Percentiles rank a stretch among this genome's conserved stretches.
These are phyloP conservation scores for Fabriciana adippe DNA, from an alignment of 2,888 invertebrate genomes.

Conservation along the genomic window DNA sequence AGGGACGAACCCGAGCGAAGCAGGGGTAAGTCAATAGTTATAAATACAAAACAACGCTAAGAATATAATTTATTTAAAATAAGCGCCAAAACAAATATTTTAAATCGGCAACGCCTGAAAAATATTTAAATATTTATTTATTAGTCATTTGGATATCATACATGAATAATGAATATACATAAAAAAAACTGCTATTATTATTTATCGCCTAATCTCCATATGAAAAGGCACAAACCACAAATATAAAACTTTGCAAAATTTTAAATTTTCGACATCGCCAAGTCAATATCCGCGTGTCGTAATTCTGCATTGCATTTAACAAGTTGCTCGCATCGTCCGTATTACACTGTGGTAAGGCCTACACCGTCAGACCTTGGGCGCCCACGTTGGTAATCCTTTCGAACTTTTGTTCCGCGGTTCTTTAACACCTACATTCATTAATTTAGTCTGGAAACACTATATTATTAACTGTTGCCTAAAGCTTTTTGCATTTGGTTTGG, in stretches of 20 bases:
- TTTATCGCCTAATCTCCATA: too few relatives aligned
- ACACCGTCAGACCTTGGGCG: constrained; percentile 47
- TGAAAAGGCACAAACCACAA: background rate
- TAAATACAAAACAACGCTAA: too few relatives aligned
- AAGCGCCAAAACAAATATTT: too few relatives aligned
- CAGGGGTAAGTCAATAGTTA: too few relatives aligned
- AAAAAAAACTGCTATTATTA: too few relatives aligned
- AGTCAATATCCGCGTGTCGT: constrained; percentile 54
- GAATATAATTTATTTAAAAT: too few relatives aligned
- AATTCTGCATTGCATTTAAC: constrained; percentile 42
- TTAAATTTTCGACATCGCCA: constrained; percentile 46
- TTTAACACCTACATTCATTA: constrained; percentile 34
- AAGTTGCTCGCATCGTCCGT: constrained; percentile 27
- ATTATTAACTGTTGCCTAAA: constrained; percentile 17
- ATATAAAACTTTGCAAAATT: constrained; percentile 2
- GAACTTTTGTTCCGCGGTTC: constrained; percentile 48
- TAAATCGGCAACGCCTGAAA: too few relatives aligned
- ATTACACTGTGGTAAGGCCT: constrained; percentile 34
- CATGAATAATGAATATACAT: too few relatives aligned
- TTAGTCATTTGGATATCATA: too few relatives aligned
- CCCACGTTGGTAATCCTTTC: constrained; percentile 48
- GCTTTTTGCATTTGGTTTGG: background rate
- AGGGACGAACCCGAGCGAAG: too few relatives aligned
- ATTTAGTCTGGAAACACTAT: constrained; percentile 21
- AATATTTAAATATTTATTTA: too few relatives aligned